These are phyloP conservation scores for Homarus americanus DNA, from an alignment of 1,140 invertebrate genomes.

Conservation along the genomic window DNA sequence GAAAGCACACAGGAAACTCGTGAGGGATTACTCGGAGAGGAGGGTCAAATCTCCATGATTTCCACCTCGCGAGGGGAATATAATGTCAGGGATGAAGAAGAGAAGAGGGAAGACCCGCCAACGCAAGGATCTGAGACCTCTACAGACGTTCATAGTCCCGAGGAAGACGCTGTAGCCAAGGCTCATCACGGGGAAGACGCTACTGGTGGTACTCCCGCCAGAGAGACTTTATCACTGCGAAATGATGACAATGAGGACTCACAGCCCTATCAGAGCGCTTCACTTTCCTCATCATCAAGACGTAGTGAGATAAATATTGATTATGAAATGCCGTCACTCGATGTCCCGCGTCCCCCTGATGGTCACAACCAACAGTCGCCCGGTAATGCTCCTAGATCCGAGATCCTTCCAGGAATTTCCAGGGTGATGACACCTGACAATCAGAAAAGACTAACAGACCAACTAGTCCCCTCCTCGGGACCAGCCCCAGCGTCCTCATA, in stretches of 20 bases:
- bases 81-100: conserved; percentile 19
- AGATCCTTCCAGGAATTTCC: conserved; percentile 19
- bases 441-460: background rate
- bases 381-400: conserved; percentile 7
- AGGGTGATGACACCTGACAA: background rate
- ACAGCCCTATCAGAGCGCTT: background rate
- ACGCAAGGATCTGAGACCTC: background rate
- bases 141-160: background rate
- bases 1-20: conserved; percentile 30
- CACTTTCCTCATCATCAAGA: background rate
- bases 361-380: conserved; percentile 25
- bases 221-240: background rate
- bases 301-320: conserved; percentile 32
- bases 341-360: background rate
- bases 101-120: background rate
- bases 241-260: no score
- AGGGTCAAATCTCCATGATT: conserved; percentile 56
- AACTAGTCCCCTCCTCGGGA: background rate
- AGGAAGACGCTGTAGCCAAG: background rate
- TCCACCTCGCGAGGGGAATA: conserved; percentile 49
- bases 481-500: background rate
- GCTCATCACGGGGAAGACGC: background rate
- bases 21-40: conserved; percentile 37
- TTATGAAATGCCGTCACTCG: background rate
- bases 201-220: background rate